Conservation (phyloP, 2,797 vertebrate genomes). For the Bufotes viridis region DNA sequence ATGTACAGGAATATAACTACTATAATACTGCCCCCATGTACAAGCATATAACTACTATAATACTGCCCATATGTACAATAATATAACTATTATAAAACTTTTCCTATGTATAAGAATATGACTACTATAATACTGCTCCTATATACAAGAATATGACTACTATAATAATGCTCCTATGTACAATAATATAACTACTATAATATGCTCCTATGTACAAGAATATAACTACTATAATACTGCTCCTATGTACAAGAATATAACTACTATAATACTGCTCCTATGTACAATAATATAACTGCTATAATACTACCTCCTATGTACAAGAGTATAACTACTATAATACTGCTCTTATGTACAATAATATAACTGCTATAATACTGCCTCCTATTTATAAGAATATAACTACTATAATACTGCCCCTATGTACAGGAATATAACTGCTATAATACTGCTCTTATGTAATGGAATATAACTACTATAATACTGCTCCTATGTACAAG, state of each 20-base stretch:
- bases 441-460: neutral
- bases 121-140: conserved; percentile 8
- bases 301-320: neutral
- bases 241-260: conserved; percentile 5
- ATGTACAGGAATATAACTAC: conserved; percentile 14
- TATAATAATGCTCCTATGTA: neutral
- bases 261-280: conserved; percentile 5
- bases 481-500: neutral
- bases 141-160: conserved; percentile 7
- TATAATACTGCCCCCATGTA: neutral
- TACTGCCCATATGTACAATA: conserved; percentile 1
- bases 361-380: conserved; percentile 10
- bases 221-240: conserved; percentile 9
- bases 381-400: neutral
- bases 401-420: neutral
- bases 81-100: conserved; percentile 24
- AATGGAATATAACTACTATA: conserved; percentile 2
- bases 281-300: conserved; percentile 5
- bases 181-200: neutral
- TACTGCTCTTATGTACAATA: neutral
- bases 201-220: neutral
- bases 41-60: conserved; percentile 16
- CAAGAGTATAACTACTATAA: neutral
- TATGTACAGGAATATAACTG: neutral
- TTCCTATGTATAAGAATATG: neutral